A percentile compares a stretch with the other conserved stretches of the same genome.
Conservation (phyloP, 2,113 vertebrate genomes). For the Campylomormyrus tamandua region DNA sequence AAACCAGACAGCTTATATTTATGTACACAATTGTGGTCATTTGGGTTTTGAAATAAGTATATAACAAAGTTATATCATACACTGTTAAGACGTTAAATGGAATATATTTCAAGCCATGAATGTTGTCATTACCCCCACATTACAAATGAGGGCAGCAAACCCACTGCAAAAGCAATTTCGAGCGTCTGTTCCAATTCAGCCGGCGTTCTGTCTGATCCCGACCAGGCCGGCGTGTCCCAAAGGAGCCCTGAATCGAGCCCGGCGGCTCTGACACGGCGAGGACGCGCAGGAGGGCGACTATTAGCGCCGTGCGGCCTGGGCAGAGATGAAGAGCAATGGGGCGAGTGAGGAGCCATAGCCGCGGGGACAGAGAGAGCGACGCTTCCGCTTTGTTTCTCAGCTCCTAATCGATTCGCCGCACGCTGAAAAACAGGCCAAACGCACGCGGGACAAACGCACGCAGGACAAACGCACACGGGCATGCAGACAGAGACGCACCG, state of each 20-base stretch:
- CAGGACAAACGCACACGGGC: not conserved
- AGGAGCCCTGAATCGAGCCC: not conserved
- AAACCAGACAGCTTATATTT: not conserved
- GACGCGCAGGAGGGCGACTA: not conserved
- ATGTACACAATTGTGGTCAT: not conserved
- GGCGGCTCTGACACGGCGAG: not conserved
- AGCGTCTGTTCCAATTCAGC: slow-evolving; percentile 6
- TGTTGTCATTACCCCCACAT: slow-evolving; percentile 1
- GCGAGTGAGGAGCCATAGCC: not conserved
- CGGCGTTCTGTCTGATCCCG: not conserved
- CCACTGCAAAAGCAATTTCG: not conserved
- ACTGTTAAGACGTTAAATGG: not conserved
- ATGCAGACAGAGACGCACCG: not conserved
- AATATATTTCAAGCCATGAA: not conserved
- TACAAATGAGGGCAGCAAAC: slow-evolving; percentile 8
- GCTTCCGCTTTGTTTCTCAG: not conserved
- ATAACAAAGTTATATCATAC: slow-evolving; percentile 15
- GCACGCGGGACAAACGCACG: no score
- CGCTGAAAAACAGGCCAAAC: not conserved
- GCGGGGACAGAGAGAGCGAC: not conserved
- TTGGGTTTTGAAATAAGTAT: not conserved
- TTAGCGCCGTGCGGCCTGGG: not conserved
- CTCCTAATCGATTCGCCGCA: not conserved
- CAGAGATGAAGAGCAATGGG: slow-evolving; percentile 12
- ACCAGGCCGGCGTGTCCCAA: not conserved